Evolutionary conservation across 2,113 vertebrate species (phyloP).

Genomic region (Peromyscus californicus): DNA sequence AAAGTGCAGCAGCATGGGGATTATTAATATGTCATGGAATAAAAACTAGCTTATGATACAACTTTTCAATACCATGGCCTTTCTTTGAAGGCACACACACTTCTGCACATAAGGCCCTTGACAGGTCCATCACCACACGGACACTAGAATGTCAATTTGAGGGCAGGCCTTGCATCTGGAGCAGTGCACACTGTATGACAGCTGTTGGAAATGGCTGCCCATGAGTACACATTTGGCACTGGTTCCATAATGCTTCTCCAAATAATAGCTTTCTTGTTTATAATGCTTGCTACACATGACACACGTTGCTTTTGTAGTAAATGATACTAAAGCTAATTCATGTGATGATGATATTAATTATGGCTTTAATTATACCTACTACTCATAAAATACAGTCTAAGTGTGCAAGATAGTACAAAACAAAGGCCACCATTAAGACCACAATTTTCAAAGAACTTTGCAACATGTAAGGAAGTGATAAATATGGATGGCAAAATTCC

Average conservation of each 20-base stretch:
- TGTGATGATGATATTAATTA: background rate
- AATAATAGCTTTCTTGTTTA: background rate
- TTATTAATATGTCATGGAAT: background rate
- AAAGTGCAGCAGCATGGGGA: constrained; percentile 1
- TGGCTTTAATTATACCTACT: constrained; percentile 26
- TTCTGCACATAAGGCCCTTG: background rate
- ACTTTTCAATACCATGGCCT: constrained; percentile 4
- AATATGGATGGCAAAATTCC: background rate
- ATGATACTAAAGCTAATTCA: constrained; percentile 41
- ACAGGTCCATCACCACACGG: background rate
- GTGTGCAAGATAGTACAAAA: background rate
- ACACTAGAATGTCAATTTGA: background rate
- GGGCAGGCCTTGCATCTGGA: background rate
- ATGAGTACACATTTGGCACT: background rate
- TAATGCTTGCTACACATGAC: background rate
- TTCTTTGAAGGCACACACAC: background rate
- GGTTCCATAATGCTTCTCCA: background rate
- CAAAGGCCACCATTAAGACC: background rate
- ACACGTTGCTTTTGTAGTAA: constrained; percentile 1
- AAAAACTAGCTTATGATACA: constrained; percentile 44
- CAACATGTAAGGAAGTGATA: background rate
- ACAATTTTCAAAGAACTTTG: background rate
- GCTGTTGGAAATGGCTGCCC: background rate
- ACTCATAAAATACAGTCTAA: background rate
- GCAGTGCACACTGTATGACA: background rate